Percentiles rank a stretch among this genome's conserved stretches.
Evolutionary conservation across 37 sponge, comb jelly and placozoan species (phyloP).

Genomic region (Amphimedon queenslandica): DNA sequence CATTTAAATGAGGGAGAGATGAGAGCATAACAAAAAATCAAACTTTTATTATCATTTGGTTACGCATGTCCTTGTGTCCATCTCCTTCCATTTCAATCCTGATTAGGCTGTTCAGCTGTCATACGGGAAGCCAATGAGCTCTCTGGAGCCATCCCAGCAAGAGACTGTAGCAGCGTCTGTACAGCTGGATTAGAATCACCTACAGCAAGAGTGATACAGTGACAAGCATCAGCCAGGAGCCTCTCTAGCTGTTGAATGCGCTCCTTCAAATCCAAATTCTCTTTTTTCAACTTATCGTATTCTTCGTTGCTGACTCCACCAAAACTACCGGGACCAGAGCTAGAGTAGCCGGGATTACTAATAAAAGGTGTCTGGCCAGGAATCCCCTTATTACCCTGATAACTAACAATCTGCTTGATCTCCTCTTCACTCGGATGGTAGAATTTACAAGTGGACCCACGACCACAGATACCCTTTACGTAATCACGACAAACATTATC

Average conservation of each 20-base stretch:
- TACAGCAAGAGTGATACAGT: conserved; percentile 65
- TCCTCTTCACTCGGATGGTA: conserved; percentile 51
- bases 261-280: conserved; percentile 39
- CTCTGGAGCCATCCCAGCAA: conserved; percentile 48
- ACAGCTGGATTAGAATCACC: conserved; percentile 61
- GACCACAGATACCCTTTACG: conserved; percentile 40
- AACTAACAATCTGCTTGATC: conserved; percentile 19
- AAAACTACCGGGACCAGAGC: background rate
- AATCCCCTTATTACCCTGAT: conserved; percentile 7
- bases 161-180: conserved; percentile 42
- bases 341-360: background rate
- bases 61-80: too few species aligned
- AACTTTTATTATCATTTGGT: too few species aligned
- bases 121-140: conserved; percentile 39
- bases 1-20: too few species aligned
- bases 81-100: too few species aligned
- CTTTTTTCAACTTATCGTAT: background rate
- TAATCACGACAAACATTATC: conserved; percentile 58
- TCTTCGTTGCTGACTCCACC: background rate
- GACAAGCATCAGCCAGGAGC: conserved; percentile 57
- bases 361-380: background rate
- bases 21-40: too few species aligned
- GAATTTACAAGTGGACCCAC: conserved; percentile 32
- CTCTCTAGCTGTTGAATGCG: conserved; percentile 49
- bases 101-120: too few species aligned